These are phyloP conservation scores for Buathra laborator DNA, from an alignment of 2,888 invertebrate species.

Conservation along the genomic window DNA sequence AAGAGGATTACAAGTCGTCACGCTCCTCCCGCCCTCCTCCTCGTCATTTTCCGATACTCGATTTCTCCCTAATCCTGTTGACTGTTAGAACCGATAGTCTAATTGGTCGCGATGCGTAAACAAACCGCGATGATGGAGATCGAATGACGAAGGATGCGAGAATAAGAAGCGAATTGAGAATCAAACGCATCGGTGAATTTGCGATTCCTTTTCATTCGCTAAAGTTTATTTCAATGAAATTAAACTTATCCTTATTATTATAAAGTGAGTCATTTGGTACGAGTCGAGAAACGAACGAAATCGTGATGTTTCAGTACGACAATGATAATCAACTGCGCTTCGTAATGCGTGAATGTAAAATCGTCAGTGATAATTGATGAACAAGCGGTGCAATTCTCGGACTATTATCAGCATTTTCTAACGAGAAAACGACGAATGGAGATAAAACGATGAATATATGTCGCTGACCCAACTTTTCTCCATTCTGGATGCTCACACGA, in stretches of 20 bases:
- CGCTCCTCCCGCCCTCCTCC: background rate
- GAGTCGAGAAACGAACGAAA: too few species aligned
- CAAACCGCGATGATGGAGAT: background rate
- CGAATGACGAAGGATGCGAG: background rate
- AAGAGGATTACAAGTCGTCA: slow-evolving; percentile 41
- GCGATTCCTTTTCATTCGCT: too few species aligned
- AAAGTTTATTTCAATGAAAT: too few species aligned
- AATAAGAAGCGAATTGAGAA: slow-evolving; percentile 6
- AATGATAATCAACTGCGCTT: background rate
- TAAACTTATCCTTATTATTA: too few species aligned
- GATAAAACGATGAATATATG: background rate
- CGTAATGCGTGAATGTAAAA: background rate
- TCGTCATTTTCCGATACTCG: slow-evolving; percentile 33
- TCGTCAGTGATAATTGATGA: background rate
- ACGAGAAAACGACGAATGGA: background rate
- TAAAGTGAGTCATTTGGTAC: too few species aligned
- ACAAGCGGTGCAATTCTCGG: background rate
- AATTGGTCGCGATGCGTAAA: slow-evolving; percentile 20
- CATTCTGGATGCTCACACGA: background rate
- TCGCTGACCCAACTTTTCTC: background rate
- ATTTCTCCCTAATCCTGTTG: slow-evolving; percentile 56
- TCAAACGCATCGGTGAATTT: background rate
- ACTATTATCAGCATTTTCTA: background rate
- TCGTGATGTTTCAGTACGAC: background rate
- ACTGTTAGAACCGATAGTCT: slow-evolving; percentile 47